phyloP scores from a whole-genome alignment of 35 echinoderm and acorn worm genomes.

The Amphiura filiformis region DNA sequence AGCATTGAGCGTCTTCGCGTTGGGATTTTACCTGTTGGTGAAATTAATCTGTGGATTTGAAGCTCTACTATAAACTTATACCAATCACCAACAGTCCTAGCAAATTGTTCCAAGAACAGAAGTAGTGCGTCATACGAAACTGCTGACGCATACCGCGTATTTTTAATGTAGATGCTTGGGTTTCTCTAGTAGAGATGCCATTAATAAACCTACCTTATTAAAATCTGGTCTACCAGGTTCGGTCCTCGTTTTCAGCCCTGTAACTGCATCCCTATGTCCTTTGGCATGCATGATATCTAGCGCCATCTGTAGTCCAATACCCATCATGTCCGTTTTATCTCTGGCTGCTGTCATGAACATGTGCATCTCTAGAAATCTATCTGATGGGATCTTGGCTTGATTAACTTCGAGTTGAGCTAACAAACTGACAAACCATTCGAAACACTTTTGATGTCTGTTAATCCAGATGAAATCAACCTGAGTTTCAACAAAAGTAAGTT shows the following conservation, averaged over 20 bases:
- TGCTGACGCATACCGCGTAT: too few species aligned
- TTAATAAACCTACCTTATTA: slow-evolving; percentile 55
- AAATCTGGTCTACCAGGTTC: slow-evolving; percentile 94
- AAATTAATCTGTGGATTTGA: too few species aligned
- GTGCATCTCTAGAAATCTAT: slow-evolving; percentile 91
- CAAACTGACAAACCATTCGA: slow-evolving; percentile 97
- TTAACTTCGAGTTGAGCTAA: slow-evolving; percentile 90
- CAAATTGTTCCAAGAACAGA: too few species aligned
- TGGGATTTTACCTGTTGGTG: too few species aligned
- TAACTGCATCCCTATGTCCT: slow-evolving; percentile 86
- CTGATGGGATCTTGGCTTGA: slow-evolving; percentile 78
- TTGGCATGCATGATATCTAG: slow-evolving; percentile 96
- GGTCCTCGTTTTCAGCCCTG: slow-evolving; percentile 93
- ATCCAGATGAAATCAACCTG: slow-evolving; percentile 99
- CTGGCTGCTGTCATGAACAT: slow-evolving; percentile 98
- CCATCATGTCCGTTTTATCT: slow-evolving; percentile 97
- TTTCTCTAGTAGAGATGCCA: too few species aligned
- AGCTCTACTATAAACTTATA: too few species aligned
- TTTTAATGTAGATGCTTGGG: too few species aligned
- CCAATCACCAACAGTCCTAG: too few species aligned
- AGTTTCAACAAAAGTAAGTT: too few species aligned
- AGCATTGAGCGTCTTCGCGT: too few species aligned
- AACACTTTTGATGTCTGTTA: slow-evolving; percentile 92
- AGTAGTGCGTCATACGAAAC: too few species aligned
- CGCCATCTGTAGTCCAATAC: slow-evolving; percentile 98